Percentiles rank a stretch among this genome's conserved stretches.
Evolutionary conservation across 2,797 vertebrate genomes (phyloP).

Genomic region (Cryptoprocta ferox): DNA sequence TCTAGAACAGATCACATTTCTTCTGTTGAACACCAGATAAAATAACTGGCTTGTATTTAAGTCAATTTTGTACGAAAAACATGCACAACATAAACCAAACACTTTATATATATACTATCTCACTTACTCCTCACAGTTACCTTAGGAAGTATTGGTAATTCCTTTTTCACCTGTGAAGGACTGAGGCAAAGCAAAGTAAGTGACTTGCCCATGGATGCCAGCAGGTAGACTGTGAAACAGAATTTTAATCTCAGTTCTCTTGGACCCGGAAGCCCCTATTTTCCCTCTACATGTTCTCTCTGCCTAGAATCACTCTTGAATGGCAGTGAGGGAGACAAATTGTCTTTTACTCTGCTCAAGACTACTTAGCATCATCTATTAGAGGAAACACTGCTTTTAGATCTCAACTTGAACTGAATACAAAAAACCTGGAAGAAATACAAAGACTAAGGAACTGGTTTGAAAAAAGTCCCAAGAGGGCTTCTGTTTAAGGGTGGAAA

Average conservation of each 20-base stretch:
- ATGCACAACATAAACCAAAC: neutral
- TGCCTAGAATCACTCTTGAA: neutral
- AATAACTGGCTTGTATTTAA: neutral
- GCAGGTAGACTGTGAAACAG: neutral
- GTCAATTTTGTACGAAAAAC: neutral
- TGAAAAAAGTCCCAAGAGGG: neutral
- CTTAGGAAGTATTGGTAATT: neutral
- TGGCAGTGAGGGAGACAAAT: neutral
- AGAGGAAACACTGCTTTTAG: constrained; percentile 3
- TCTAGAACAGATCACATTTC: neutral
- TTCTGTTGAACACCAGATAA: neutral
- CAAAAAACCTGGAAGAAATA: neutral
- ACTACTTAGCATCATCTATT: neutral
- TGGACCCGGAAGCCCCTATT: neutral
- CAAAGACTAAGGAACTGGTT: constrained; percentile 1
- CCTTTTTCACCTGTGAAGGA: neutral
- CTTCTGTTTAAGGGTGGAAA: neutral
- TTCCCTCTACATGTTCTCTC: neutral
- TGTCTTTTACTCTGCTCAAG: neutral
- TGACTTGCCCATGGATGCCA: too few relatives aligned
- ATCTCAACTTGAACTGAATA: neutral
- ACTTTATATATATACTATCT: neutral
- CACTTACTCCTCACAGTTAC: neutral
- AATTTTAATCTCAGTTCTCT: neutral
- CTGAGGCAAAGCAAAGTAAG: neutral